These are phyloP conservation scores for Ceramica pisi DNA, from an alignment of 2,888 invertebrate species.

Conservation along the genomic window DNA sequence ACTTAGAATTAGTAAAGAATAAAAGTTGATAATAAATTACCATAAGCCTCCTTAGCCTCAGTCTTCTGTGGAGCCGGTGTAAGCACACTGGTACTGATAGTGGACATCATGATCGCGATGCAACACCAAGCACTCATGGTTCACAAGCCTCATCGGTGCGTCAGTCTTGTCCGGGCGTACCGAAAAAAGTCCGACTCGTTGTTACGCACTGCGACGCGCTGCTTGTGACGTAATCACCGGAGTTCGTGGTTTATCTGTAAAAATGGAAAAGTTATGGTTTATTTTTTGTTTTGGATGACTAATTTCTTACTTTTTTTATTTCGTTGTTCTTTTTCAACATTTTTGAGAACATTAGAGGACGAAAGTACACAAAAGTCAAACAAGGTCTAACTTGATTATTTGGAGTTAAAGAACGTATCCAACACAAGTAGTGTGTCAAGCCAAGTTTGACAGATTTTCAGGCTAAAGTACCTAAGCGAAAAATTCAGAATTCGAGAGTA, in stretches of 20 bases:
- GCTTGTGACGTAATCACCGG: conserved; percentile 22
- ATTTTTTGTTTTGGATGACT: neutral
- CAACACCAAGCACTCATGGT: conserved; percentile 89
- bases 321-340: too few relatives aligned
- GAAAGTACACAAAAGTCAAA: too few relatives aligned
- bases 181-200: conserved; percentile 56
- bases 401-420: too few relatives aligned
- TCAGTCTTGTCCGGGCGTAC: conserved; percentile 67
- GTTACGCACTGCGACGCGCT: conserved; percentile 25
- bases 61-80: conserved; percentile 85
- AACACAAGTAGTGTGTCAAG: too few relatives aligned
- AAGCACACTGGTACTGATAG: conserved; percentile 84
- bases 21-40: conserved; percentile 71
- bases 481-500: too few relatives aligned
- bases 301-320: too few relatives aligned
- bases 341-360: too few relatives aligned
- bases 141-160: conserved; percentile 85
- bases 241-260: conserved; percentile 53
- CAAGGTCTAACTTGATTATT: too few relatives aligned
- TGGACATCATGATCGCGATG: conserved; percentile 86
- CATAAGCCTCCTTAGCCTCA: conserved; percentile 85
- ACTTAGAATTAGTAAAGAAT: too few relatives aligned
- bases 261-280: conserved; percentile 23
- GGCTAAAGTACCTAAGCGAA: too few relatives aligned
- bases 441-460: too few relatives aligned